Base-by-base conservation (phyloP, 2,888 invertebrate genomes). In the Gibbula magus region DNA sequence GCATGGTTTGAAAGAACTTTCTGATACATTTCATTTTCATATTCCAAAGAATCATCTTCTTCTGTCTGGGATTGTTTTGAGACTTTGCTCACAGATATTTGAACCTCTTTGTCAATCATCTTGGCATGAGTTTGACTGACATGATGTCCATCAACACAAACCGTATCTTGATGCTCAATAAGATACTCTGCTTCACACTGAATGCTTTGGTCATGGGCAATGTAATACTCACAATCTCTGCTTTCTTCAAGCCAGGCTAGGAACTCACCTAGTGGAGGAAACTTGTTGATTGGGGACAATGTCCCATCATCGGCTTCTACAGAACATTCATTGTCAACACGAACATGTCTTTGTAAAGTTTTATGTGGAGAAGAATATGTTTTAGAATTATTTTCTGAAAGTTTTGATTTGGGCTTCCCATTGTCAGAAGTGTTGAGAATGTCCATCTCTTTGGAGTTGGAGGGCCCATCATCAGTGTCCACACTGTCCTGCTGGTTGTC, bases 401-500 rank as follows among this genome's bases (percentile, higher is more conserved):
- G 25, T 61, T 61, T 29, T 29, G 29, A 22, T 61, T 61, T 61
- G 25, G 29, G 3, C 4, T 54, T 52, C 32, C 77, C 77, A 51
- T 32, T 16, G 8, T 53, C 45, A 45, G 45, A 45, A 67, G 18
- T 67, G 0, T 78, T 73, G n/a, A 82, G 75, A 22, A 75, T 81
- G 52, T 82, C 82, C 25, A 45, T 77, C 5, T 84, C 83, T 39
- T 75, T 81, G 25, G 84, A 84, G 32, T 77, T 83, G 29, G 75
- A 45, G n/a, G 81, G 82, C 8, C 83, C 80, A 29, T 88, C 88
- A 29, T 89, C 89, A 0, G 84, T 82, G 45, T 91, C 91, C 4
- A 90, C 45, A 77, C 87, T 88, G 78, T 91, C 91, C 77, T 87
- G 88, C 79, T 88, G 89, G 81, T 90, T 91, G 82, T 91, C 91